phyloP scores from a whole-genome alignment of 1,140 invertebrate genomes.

The Cherax quadricarinatus region DNA sequence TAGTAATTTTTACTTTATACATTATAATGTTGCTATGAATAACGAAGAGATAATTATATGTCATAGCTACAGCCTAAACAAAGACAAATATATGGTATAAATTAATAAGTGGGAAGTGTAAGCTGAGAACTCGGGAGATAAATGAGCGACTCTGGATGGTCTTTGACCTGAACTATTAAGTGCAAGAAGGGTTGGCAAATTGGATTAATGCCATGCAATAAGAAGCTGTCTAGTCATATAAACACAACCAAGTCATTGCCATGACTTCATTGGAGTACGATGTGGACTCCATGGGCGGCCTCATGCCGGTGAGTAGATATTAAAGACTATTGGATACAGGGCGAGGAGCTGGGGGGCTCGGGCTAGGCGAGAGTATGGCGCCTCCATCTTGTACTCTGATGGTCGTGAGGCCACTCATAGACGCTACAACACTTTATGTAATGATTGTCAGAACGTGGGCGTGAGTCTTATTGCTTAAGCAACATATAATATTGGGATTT shows the following conservation, averaged over 20 bases:
- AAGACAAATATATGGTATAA: slow-evolving; percentile 45
- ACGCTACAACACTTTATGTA: neutral
- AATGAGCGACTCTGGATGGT: slow-evolving; percentile 64
- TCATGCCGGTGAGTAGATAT: slow-evolving; percentile 62
- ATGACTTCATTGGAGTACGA: slow-evolving; percentile 69
- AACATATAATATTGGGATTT: neutral
- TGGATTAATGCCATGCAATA: slow-evolving; percentile 51
- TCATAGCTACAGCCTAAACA: slow-evolving; percentile 18
- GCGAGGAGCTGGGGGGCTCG: neutral
- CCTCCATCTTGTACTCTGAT: slow-evolving; percentile 64
- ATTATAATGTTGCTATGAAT: slow-evolving; percentile 43
- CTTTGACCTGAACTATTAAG: slow-evolving; percentile 57
- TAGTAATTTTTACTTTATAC: slow-evolving; percentile 60
- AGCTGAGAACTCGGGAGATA: slow-evolving; percentile 53
- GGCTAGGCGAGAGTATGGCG: slow-evolving; percentile 47
- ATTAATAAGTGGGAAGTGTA: slow-evolving; percentile 8
- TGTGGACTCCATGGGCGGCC: slow-evolving; percentile 62
- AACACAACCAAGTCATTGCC: slow-evolving; percentile 31
- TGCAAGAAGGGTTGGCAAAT: slow-evolving; percentile 48
- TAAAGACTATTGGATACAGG: neutral
- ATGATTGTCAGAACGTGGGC: neutral
- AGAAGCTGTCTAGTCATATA: slow-evolving; percentile 42
- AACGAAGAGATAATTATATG: slow-evolving; percentile 45
- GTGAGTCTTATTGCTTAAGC: neutral
- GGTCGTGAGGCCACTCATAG: neutral